Evolutionary conservation across 2,797 vertebrate species (phyloP), one percentile per base, ranked within the genome.

Genomic region (Lateolabrax maculatus): DNA sequence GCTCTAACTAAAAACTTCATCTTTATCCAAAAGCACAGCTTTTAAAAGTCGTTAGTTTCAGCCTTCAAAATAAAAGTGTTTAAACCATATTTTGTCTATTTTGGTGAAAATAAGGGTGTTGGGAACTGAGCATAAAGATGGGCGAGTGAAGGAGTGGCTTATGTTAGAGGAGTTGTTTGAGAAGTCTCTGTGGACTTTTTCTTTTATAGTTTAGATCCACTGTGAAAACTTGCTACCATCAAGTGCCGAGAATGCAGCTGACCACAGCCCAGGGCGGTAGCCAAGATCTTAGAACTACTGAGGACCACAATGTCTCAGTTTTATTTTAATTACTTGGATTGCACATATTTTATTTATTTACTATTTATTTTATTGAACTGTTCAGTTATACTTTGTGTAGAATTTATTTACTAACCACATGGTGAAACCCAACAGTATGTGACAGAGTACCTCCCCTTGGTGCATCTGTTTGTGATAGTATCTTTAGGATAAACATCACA

Each of bases 401-500:
- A 23, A 9, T 43, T 34, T 6, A 52, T 53, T 62, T 43, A 4
- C 1, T 39, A 58, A 66, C 6, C 2, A 12, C n/a, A 84, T 65
- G 49, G 25, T 1, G 1, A 71, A 55, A 63, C 79, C 73, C 23
- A 15, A 66, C 62, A 37, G 71, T 73, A 60, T 81, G 67, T 79
- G 69, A 89, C 68, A 58, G 58, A 79, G 70, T 62, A 63, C 61
- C 82, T 77, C 68, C 63, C 18, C 6, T 21, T 8, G 2, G 60
- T 36, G n/a, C 36, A 65, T 82, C 77, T 76, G 77, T 77, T 81
- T 80, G 81, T 60, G 81, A 88, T 87, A 78, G 64, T 60, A 86
- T 89, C 80, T 76, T 68, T 41, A 62, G 43, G 57, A 87, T 68
- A 78, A 77, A 71, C 65, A 83, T 86, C 82, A 82, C 64, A 62